Base-by-base conservation (phyloP, 2,113 vertebrate species). In the Cyphomyrus plagiostoma region DNA sequence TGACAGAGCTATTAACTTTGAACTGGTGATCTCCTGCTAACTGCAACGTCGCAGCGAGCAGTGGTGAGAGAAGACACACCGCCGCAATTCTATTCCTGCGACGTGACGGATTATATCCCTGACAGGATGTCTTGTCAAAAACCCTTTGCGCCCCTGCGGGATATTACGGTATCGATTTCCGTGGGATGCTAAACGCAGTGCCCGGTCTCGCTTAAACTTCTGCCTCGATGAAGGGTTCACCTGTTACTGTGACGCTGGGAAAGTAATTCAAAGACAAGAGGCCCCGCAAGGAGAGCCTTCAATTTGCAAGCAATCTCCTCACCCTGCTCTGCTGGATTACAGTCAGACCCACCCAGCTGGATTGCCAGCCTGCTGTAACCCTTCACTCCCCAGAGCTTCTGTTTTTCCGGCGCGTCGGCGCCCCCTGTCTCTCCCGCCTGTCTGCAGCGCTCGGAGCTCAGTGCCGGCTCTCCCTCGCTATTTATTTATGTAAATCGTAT, bases 1-100 rank as follows among this genome's bases (percentile, higher is more conserved):
- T 92, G 93, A 93, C 93, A 93, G 92, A 91, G 90, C 92, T 92
- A 93, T 93, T 93, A 93, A 92, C 93, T 92, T 83, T 92, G 91
- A 93, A 92, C 89, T 82, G 49, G 90, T 46, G 15, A 53, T 89
- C 88, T 89, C 77, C 90, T 80, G 45, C 90, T 87, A 87, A 80
- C 87, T 83, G 50, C 21, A 46, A 88, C 70, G 26, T 74, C 49
- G 46, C n/a, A 13, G 49, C 80, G 15, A 53, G 62, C 50, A 35
- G n/a, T 83, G 89, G 53, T 46, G 15, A 94, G 94, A 94, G 94
- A 95, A 95, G 94, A 58, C 74, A 62, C 50, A 52, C 45, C 74
- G 19, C 30, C 7, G 11, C 86, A 88, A 84, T 90, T 80, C 89
- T 82, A 89, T 87, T 89, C 88, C 87, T 87, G 77, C 82, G 23